These are phyloP conservation scores for rat (Rattus norvegicus) DNA, from an alignment of 2,113 vertebrate species.

Conservation along the genomic window GRCr8 NC_086029.1:91799001-91799500, in stretches of 20 bases:
- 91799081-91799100: not conserved
- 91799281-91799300: not conserved
- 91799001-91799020: not conserved
- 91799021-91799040: not conserved
- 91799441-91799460: not conserved
- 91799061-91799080: not conserved
- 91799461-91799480: not conserved
- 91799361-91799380: not conserved
- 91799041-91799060: not conserved
- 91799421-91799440: not conserved
- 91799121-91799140: not conserved
- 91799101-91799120: not conserved
- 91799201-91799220: not conserved
- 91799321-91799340: not conserved
- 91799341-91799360: not conserved
- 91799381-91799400: not conserved
- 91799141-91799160: not conserved
- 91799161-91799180: not conserved
- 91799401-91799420: not conserved
- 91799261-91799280: not conserved
- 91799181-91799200: rapidly evolving
- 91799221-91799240: not conserved
- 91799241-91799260: not conserved
- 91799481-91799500: not conserved
- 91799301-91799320: not conserved